phyloP scores from a whole-genome alignment of 2,113 vertebrate species.

The Rhineura floridana region DNA sequence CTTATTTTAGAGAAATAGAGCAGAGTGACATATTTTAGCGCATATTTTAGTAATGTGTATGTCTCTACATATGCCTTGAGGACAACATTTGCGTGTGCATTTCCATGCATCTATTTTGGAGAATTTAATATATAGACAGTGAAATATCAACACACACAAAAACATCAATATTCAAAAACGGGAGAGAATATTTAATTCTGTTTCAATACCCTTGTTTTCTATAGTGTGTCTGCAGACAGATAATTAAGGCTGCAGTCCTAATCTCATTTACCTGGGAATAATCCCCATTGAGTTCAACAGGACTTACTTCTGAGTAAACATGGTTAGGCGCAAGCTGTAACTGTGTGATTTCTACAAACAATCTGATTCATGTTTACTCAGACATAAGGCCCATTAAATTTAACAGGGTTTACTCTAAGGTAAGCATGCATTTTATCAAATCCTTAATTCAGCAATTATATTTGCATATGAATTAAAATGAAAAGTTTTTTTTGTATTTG shows the following conservation, averaged over 20 bases:
- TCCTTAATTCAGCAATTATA: not conserved
- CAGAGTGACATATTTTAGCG: not conserved
- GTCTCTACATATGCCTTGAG: not conserved
- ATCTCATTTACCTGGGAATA: not conserved
- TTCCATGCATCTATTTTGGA: constrained; percentile 20
- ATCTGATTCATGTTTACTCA: no score
- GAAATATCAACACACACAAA: constrained; percentile 2
- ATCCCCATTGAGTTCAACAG: not conserved
- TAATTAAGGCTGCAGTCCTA: not conserved
- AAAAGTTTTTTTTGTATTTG: not conserved
- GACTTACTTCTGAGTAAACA: no score
- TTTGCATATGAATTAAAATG: not conserved
- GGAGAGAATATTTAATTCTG: not conserved
- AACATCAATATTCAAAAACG: not conserved
- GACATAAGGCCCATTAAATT: no score
- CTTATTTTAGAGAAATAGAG: constrained; percentile 28
- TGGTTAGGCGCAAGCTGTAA: no score
- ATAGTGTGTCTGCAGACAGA: not conserved
- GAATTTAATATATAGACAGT: not conserved
- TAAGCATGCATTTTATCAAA: no score
- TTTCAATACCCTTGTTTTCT: not conserved
- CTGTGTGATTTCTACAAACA: no score
- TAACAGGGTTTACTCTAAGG: no score
- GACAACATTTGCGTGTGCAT: not conserved
- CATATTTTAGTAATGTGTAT: constrained; percentile 7